Percentiles rank a stretch among this genome's conserved stretches.
phyloP scores from a whole-genome alignment of 1,140 invertebrate genomes.

The Lepidostoma basale region DNA sequence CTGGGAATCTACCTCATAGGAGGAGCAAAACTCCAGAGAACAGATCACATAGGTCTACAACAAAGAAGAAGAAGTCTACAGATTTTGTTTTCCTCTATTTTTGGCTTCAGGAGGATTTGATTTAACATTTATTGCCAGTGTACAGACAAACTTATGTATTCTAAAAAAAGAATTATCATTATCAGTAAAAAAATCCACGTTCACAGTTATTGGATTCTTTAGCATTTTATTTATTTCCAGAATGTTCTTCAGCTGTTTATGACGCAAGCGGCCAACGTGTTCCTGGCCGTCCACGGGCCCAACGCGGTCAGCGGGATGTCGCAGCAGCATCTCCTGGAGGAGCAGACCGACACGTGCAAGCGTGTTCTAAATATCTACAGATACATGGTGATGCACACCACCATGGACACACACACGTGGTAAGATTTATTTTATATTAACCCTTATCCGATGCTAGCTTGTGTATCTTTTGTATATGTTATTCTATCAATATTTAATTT shows the following conservation, averaged over 20 bases:
- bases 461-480: too few relatives aligned
- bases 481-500: too few relatives aligned
- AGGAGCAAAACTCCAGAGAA: too few relatives aligned
- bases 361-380: conserved; percentile 95
- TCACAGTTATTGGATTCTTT: conserved; percentile 32
- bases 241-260: conserved; percentile 94
- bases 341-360: conserved; percentile 96
- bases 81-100: too few relatives aligned
- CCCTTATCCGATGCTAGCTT: too few relatives aligned
- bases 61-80: too few relatives aligned
- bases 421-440: too few relatives aligned
- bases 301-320: conserved; percentile 88
- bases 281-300: conserved; percentile 77
- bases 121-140: not conserved
- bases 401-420: conserved; percentile 92
- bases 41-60: too few relatives aligned
- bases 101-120: too few relatives aligned
- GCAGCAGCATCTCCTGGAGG: conserved; percentile 73
- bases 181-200: not conserved
- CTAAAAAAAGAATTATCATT: too few relatives aligned
- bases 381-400: conserved; percentile 96
- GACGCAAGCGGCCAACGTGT: conserved; percentile 94
- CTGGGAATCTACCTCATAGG: too few relatives aligned
- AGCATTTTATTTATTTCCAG: conserved; percentile 60
- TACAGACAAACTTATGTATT: too few relatives aligned